Percentiles rank a stretch among this genome's conserved stretches.
Conservation (phyloP, 2,797 vertebrate genomes). For the Hirundo rustica region DNA sequence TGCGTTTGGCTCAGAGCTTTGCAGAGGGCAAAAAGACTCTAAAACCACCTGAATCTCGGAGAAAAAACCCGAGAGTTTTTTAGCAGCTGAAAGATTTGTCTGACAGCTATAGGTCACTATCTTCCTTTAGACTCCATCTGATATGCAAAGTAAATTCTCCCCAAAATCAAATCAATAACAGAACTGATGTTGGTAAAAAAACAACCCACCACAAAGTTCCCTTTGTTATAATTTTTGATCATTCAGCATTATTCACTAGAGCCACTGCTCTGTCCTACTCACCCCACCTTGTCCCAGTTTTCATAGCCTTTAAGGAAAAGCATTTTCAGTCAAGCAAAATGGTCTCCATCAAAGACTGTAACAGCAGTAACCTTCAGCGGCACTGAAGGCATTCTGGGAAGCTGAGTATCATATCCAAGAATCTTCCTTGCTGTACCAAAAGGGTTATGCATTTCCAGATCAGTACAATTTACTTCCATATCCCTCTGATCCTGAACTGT, state of each 20-base stretch:
- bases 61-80: too few relatives aligned
- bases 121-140: not conserved
- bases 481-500: not conserved
- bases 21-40: too few relatives aligned
- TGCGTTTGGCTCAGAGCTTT: too few relatives aligned
- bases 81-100: not conserved
- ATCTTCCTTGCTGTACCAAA: not conserved
- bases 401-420: not conserved
- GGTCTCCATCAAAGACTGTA: not conserved
- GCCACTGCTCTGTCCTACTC: not conserved
- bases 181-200: not conserved
- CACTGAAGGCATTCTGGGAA: not conserved
- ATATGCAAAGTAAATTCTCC: not conserved
- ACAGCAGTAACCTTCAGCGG: not conserved
- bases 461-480: not conserved
- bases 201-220: not conserved
- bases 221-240: not conserved
- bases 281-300: not conserved
- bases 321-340: not conserved
- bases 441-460: not conserved
- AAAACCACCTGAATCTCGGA: too few relatives aligned
- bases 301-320: not conserved
- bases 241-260: not conserved
- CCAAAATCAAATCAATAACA: not conserved
- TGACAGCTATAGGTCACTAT: not conserved